Evolutionary conservation across 2,888 invertebrate genomes (phyloP), one percentile per base, ranked within the genome.

Genomic region (Tromatobia lineatoria): DNA sequence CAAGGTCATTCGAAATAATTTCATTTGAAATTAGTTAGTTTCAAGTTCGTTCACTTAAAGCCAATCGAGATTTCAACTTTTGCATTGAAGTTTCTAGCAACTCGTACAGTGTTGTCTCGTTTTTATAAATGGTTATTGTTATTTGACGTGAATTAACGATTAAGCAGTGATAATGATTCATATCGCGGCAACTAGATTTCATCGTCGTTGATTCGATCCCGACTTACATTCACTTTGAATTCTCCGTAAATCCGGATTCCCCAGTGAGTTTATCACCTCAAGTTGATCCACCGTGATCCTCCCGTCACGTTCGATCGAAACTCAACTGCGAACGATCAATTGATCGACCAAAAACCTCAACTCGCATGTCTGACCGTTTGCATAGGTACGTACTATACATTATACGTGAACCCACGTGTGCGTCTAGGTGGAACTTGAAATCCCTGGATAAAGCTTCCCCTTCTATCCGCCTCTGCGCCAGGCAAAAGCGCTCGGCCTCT

Each of bases 391-490:
- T 20, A 18, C 29, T 23, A 57, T 11, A 61, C 20, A 64, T 57
- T 25, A 57, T 25, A 18, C 52, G 52, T 20, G 23, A 59, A 34
- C 20, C 25, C 50, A 20, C 64, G 52, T 71, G 23, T 64, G 54
- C 69, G 50, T 79, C 71, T 64, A 20, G 66, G 20, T 67, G 52
- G 52, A 80, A 75, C 74, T 50, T 61, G 47, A 67, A 80, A 75
- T 52, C 18, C 25, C 61, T 29, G 67, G 61, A 59, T 52, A 61
- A 69, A 59, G 52, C 57, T 50, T 59, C 38, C 73, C 66, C 74
- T 61, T 45, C 57, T 59, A 23, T 61, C 67, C 20, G n/a, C 38
- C 15, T 67, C 47, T 25, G 47, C 13, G 38, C 59, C 59, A 47
- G 69, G 20, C 75, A 29, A 75, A 64, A 69, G 75, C 59, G 20